These are phyloP conservation scores for Pygocentrus nattereri DNA, from an alignment of 2,797 vertebrate genomes.

Conservation along the genomic window DNA sequence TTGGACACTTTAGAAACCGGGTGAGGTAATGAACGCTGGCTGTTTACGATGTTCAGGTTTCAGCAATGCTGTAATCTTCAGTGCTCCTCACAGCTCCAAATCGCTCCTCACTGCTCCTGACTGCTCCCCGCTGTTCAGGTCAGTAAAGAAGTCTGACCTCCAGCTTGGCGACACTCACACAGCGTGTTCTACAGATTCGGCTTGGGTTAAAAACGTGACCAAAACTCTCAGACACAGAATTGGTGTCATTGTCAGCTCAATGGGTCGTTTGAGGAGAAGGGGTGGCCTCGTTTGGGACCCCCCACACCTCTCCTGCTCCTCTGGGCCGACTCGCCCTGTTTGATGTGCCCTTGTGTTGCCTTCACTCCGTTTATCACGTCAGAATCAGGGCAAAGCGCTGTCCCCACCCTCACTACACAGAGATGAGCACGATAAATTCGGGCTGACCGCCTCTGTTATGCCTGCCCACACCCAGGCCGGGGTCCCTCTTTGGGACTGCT, in stretches of 20 bases:
- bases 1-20: slow-evolving; percentile 37
- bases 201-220: too few species aligned
- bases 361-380: slow-evolving; percentile 72
- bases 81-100: too few species aligned
- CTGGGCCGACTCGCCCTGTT: slow-evolving; percentile 60
- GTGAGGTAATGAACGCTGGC: slow-evolving; percentile 58
- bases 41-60: slow-evolving; percentile 60
- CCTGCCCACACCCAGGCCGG: slow-evolving; percentile 62
- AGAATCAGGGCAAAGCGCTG: slow-evolving; percentile 70
- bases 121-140: too few species aligned
- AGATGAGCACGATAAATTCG: slow-evolving; percentile 75
- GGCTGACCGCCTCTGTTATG: slow-evolving; percentile 54
- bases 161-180: too few species aligned
- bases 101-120: too few species aligned
- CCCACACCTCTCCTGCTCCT: slow-evolving; percentile 65
- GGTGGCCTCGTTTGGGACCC: slow-evolving; percentile 46
- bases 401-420: slow-evolving; percentile 75
- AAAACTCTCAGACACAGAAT: too few species aligned
- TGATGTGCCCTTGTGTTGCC: slow-evolving; percentile 73
- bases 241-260: too few species aligned
- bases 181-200: too few species aligned
- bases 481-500: slow-evolving; percentile 73
- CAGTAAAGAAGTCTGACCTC: too few species aligned
- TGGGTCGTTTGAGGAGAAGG: slow-evolving; percentile 32
- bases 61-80: too few species aligned